Percentiles rank a stretch among this genome's conserved stretches.
Conservation (phyloP, 2,888 invertebrate genomes). For the Mythimna impura region DNA sequence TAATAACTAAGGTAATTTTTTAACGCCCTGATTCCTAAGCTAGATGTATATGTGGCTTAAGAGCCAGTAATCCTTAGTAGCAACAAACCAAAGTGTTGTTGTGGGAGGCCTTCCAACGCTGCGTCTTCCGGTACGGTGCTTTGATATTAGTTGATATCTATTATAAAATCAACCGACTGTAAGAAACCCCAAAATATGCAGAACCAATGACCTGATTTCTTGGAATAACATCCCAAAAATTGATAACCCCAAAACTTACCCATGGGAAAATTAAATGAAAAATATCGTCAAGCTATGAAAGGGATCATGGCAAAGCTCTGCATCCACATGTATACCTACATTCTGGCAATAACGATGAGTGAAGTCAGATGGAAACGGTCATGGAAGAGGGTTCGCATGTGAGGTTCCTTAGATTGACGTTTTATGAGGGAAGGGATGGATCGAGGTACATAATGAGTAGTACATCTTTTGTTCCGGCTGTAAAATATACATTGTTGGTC, state of each 20-base stretch:
- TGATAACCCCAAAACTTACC: background rate
- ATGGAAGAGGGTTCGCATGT: constrained; percentile 42
- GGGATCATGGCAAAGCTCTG: constrained; percentile 9
- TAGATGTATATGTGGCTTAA: too few species aligned
- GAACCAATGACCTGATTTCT: background rate
- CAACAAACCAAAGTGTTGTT: too few species aligned
- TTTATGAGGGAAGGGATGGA: constrained; percentile 30
- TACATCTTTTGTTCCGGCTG: constrained; percentile 18
- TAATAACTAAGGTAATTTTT: too few species aligned
- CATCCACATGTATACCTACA: background rate
- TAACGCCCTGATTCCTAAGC: too few species aligned
- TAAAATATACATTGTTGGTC: constrained; percentile 12
- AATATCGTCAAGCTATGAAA: constrained; percentile 27
- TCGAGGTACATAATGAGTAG: constrained; percentile 27
- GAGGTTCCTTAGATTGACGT: constrained; percentile 31
- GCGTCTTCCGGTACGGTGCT: too few species aligned
- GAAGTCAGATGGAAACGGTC: constrained; percentile 51
- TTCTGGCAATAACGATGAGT: constrained; percentile 36
- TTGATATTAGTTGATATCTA: too few species aligned
- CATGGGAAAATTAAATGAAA: constrained; percentile 18
- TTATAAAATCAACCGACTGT: too few species aligned
- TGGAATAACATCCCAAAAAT: constrained; percentile 2
- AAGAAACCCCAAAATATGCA: background rate
- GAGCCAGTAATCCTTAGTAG: too few species aligned
- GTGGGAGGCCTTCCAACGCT: too few species aligned